These are phyloP conservation scores for Cephalophus harveyi DNA, from an alignment of 2,113 vertebrate species.

Conservation along the genomic window DNA sequence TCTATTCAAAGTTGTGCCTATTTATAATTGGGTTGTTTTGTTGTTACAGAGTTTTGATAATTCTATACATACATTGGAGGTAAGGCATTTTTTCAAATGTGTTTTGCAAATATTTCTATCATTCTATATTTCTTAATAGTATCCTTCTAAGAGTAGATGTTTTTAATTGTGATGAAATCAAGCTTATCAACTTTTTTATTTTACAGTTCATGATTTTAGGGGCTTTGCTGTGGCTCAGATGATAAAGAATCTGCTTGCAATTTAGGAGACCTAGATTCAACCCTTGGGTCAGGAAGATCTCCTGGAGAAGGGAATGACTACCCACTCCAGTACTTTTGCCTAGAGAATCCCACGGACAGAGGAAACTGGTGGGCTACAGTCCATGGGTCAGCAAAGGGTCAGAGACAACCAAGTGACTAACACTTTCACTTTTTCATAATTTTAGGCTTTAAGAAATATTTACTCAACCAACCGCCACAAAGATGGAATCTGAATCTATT, in stretches of 20 bases:
- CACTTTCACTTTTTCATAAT: background rate
- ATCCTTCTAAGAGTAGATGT: background rate
- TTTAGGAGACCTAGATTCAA: background rate
- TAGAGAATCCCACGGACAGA: background rate
- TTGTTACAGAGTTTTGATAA: background rate
- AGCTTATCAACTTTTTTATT: background rate
- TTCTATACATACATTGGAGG: background rate
- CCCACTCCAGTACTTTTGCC: background rate
- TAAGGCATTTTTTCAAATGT: background rate
- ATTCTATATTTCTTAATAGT: background rate
- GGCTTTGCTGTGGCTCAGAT: background rate
- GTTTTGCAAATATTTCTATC: background rate
- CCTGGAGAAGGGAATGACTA: background rate
- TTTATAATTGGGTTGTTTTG: background rate
- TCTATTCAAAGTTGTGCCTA: background rate
- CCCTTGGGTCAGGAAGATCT: background rate
- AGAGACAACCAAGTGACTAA: background rate
- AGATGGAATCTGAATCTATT: background rate
- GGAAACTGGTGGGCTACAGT: background rate
- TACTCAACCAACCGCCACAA: background rate
- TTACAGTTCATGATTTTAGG: background rate
- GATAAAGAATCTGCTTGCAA: background rate
- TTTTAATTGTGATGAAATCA: background rate
- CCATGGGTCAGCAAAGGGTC: background rate
- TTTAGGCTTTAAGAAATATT: background rate